Evolutionary conservation across 2,797 vertebrate genomes (phyloP).

Genomic region (Anguilla pacifica): DNA sequence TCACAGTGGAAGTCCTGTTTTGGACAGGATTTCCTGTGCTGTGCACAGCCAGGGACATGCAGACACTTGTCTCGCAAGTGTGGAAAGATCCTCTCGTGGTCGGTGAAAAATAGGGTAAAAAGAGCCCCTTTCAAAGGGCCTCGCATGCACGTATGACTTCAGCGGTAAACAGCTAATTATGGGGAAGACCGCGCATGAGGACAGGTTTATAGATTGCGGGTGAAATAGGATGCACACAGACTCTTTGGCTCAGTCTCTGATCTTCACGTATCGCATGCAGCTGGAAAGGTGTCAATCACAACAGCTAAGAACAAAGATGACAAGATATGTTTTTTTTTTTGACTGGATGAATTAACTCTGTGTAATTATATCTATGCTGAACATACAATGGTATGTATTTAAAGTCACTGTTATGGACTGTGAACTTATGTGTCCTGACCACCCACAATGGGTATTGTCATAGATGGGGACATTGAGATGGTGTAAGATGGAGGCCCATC

Average conservation of each 20-base stretch:
- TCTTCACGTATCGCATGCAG: neutral
- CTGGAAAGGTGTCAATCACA: neutral
- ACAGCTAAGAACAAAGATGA: constrained; percentile 3
- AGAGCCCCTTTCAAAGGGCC: constrained; percentile 45
- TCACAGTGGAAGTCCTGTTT: neutral
- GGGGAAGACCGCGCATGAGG: constrained; percentile 32
- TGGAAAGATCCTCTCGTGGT: constrained; percentile 38
- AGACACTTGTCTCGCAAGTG: constrained; percentile 59
- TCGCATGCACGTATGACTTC: neutral
- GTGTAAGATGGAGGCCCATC: constrained; percentile 14
- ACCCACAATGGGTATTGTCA: constrained; percentile 10
- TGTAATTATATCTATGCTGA: neutral
- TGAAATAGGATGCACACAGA: constrained; percentile 39
- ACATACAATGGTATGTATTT: constrained; percentile 26
- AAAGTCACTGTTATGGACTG: constrained; percentile 27
- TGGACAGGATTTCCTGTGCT: neutral
- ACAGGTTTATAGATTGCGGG: constrained; percentile 36
- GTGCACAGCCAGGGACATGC: constrained; percentile 53
- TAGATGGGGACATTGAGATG: neutral
- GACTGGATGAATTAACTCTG: neutral
- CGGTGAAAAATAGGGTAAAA: constrained; percentile 19
- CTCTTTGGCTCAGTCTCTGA: constrained; percentile 37
- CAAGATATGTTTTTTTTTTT: neutral
- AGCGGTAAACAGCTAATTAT: constrained; percentile 55
- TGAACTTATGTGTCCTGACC: constrained; percentile 4